A percentile compares a stretch with the other conserved stretches of the same genome.
Conservation (phyloP, 1,140 invertebrate genomes). For the Leptinotarsa lineolata region DNA sequence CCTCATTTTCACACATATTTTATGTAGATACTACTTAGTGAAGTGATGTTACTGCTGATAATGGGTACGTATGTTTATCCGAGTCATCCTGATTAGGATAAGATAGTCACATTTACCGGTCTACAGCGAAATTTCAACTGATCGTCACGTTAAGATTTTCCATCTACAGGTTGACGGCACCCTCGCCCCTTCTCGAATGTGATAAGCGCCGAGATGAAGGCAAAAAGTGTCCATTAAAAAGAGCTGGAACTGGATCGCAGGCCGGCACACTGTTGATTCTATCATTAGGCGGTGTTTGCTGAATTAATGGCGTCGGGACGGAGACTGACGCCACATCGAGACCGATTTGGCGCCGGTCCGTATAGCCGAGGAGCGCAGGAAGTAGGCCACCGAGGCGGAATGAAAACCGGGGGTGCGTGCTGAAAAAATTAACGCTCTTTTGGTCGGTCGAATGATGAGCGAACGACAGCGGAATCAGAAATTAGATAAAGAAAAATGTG, state of each 20-base stretch:
- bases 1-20: too few species aligned
- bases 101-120: too few species aligned
- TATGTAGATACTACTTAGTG: too few species aligned
- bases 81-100: too few species aligned
- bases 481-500: background rate
- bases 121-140: too few species aligned
- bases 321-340: conserved; percentile 50
- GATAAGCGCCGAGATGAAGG: background rate
- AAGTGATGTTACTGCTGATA: too few species aligned
- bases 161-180: background rate
- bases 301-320: conserved; percentile 55
- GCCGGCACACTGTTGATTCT: conserved; percentile 54
- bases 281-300: conserved; percentile 55
- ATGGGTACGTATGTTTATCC: too few species aligned
- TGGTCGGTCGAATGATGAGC: background rate
- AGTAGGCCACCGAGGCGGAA: background rate
- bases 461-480: background rate
- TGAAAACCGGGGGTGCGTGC: background rate
- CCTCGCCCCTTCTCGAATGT: background rate
- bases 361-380: background rate
- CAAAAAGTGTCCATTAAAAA: conserved; percentile 6
- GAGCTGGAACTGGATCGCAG: conserved; percentile 2
- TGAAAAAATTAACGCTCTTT: background rate
- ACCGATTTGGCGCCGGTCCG: conserved; percentile 47
- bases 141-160: too few species aligned